Evolutionary conservation across 2,888 invertebrate species (phyloP).

Genomic region (Ethmia dodecea): DNA sequence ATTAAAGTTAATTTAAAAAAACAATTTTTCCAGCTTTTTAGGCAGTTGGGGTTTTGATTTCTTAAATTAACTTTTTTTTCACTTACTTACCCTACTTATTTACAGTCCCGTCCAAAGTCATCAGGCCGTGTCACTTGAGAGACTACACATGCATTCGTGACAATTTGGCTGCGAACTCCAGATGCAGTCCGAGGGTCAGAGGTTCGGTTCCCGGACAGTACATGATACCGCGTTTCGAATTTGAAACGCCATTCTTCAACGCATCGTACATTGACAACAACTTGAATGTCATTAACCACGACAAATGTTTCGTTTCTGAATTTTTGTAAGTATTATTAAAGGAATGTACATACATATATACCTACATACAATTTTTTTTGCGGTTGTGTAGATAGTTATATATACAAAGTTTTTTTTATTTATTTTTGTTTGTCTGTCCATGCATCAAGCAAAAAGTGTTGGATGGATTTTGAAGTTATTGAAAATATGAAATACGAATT

Average conservation of each 20-base stretch:
- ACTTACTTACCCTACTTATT: no score
- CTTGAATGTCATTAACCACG: slow-evolving; percentile 37
- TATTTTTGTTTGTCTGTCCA: not conserved
- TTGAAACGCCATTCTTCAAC: slow-evolving; percentile 51
- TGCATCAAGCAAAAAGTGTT: not conserved
- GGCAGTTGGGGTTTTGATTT: no score
- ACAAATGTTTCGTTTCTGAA: slow-evolving; percentile 44
- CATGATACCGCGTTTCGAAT: slow-evolving; percentile 26
- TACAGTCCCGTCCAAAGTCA: slow-evolving; percentile 11
- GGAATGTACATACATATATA: not conserved
- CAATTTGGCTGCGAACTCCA: slow-evolving; percentile 42
- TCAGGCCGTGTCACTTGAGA: slow-evolving; percentile 36
- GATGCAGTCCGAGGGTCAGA: slow-evolving; percentile 29
- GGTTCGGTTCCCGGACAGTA: slow-evolving; percentile 31
- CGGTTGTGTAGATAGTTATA: no score
- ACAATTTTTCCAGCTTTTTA: no score
- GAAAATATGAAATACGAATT: not conserved
- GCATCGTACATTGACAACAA: slow-evolving; percentile 41
- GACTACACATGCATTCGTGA: slow-evolving; percentile 38
- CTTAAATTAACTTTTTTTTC: no score
- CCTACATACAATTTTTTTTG: not conserved
- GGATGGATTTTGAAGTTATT: not conserved
- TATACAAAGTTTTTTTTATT: not conserved
- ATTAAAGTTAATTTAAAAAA: no score
- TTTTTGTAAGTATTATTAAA: slow-evolving; percentile 47